Evolutionary conservation across 64 coral and sea anemone genomes (phyloP), one percentile per base, ranked within the genome.

Genomic region (Pocillopora verrucosa): DNA sequence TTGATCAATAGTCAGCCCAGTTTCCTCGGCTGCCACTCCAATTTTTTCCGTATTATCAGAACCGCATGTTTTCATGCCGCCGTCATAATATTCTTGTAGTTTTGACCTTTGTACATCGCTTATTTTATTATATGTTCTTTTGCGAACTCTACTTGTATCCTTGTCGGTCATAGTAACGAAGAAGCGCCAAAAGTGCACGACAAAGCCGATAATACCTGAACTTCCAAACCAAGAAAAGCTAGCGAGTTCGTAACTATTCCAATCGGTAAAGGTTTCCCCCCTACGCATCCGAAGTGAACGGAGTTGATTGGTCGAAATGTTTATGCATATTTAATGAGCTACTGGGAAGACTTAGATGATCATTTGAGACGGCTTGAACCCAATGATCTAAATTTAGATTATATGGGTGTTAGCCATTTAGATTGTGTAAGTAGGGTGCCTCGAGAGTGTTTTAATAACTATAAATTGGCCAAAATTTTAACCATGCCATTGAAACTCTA

Each of bases 51-150:
- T 45, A 92, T 86, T 69, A 36, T 57, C 56, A 59, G 74, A 75
- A 92, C 74, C 74, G 57, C 90, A 92, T 70, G 90, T 87, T 92
- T 92, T 92, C 65, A 86, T 63, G 12, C 90, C 90, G 34, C 19
- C 75, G 35, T 92, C 74, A 67, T 92, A 92, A 86, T 60, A 87
- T 34, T 87, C 59, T 41, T 92, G 75, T 13, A 92, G 82, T 74
- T 92, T 92, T 58, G 65, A 92, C 82, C 90, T 92, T 63, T 86
- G 90, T 37, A 56, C n/a, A n/a, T n/a, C n/a, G n/a, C n/a, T n/a
- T n/a, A n/a, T n/a, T n/a, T n/a, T n/a, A n/a, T 88, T 77, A 88
- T n/a, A n/a, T n/a, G n/a, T n/a, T n/a, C n/a, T n/a, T n/a, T n/a
- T n/a, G n/a, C n/a, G n/a, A n/a, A n/a, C n/a, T n/a, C n/a, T n/a